phyloP scores from a whole-genome alignment of 2,113 vertebrate genomes.

The Eptesicus fuscus region DNA sequence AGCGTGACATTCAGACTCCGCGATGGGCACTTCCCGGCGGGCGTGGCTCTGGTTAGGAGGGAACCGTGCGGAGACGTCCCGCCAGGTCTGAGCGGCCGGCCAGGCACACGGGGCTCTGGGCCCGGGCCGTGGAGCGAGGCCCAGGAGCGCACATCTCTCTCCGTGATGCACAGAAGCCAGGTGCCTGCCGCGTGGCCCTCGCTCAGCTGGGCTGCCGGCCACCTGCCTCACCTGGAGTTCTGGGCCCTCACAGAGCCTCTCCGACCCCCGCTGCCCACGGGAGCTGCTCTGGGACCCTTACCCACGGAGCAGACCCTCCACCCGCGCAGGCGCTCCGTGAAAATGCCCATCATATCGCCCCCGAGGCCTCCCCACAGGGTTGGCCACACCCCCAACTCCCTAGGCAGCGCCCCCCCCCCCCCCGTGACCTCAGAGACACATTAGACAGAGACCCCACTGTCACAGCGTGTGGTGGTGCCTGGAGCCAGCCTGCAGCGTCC shows the following conservation, averaged over 20 bases:
- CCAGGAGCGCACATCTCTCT: not conserved
- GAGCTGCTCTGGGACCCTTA: not conserved
- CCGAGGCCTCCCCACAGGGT: not conserved
- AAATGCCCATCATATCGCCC: not conserved
- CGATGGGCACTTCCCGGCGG: not conserved
- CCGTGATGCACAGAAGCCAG: fast-evolving
- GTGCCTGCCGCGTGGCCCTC: not conserved
- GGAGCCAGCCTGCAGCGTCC: fast-evolving
- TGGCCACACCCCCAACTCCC: not conserved
- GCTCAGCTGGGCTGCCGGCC: fast-evolving
- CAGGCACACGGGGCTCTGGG: fast-evolving
- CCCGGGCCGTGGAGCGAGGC: not conserved
- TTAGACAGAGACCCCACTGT: fast-evolving
- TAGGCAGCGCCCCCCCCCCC: fast-evolving
- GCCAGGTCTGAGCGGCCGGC: fast-evolving
- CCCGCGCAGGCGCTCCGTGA: not conserved
- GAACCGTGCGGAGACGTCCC: not conserved
- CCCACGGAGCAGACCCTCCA: not conserved
- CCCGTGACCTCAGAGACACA: not conserved
- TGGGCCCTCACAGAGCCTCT: not conserved
- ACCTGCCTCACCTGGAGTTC: not conserved
- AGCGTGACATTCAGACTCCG: not conserved
- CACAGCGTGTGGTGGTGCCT: fast-evolving
- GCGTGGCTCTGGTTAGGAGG: fast-evolving
- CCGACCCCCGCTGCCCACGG: not conserved